These are phyloP conservation scores for Silurus lanzhouensis DNA, from an alignment of 2,797 vertebrate species.

Conservation along the genomic window DNA sequence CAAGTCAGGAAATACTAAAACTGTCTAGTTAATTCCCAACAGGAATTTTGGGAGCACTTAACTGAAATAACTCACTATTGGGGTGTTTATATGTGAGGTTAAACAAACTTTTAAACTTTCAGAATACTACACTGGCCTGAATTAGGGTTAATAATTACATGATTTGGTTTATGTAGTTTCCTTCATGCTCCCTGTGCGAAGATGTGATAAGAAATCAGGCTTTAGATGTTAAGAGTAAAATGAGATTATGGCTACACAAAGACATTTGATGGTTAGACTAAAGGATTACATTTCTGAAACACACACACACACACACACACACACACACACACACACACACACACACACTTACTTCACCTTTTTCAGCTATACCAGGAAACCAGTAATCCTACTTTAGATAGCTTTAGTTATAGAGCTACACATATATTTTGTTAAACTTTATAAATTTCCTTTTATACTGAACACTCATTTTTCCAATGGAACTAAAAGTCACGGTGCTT, in stretches of 20 bases:
- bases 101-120: neutral
- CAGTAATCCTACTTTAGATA: neutral
- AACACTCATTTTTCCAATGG: neutral
- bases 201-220: neutral
- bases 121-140: slow-evolving; percentile 49
- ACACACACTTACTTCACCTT: no score
- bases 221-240: neutral
- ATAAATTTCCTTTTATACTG: neutral
- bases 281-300: slow-evolving; percentile 1
- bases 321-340: neutral
- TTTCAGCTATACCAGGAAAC: no score
- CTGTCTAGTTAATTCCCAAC: neutral
- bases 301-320: neutral
- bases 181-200: neutral
- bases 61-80: neutral
- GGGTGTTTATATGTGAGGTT: neutral
- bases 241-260: neutral
- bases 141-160: slow-evolving; percentile 34
- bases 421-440: no score
- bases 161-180: neutral
- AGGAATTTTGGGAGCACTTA: neutral
- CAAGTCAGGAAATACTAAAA: neutral
- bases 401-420: neutral
- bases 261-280: neutral
- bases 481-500: neutral